Evolutionary conservation across 2,113 vertebrate species (phyloP).

Genomic region (Mohoua ochrocephala): DNA sequence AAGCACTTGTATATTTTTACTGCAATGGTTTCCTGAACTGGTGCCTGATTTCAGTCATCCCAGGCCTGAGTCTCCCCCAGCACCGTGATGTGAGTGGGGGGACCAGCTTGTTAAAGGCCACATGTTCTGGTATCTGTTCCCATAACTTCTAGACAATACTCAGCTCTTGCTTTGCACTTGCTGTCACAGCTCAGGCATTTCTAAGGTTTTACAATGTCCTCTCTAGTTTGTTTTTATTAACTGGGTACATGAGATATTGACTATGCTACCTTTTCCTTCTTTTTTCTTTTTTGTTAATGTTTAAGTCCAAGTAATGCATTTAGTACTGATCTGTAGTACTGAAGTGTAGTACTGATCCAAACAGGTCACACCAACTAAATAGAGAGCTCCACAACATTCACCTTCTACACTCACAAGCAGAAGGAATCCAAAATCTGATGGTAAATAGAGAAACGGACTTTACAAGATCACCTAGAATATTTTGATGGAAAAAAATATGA

Average conservation of each 20-base stretch:
- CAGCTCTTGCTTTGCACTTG: background rate
- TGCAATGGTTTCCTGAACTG: background rate
- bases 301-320: background rate
- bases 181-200: background rate
- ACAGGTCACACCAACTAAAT: background rate
- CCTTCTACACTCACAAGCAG: background rate
- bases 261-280: background rate
- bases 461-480: background rate
- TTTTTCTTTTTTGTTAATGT: background rate
- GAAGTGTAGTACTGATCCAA: background rate
- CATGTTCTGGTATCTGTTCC: background rate
- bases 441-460: background rate
- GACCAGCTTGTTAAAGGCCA: background rate
- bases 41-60: background rate
- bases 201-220: background rate
- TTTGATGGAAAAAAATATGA: background rate
- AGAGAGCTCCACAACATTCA: background rate
- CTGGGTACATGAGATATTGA: accelerated
- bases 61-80: background rate
- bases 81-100: accelerated
- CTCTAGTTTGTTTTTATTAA: background rate
- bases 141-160: background rate
- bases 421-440: background rate
- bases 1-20: background rate
- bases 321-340: background rate